Percentiles rank a stretch among this genome's conserved stretches.
These are phyloP conservation scores for Eupelmus urozonus DNA, from an alignment of 2,888 invertebrate species.

Conservation along the genomic window DNA sequence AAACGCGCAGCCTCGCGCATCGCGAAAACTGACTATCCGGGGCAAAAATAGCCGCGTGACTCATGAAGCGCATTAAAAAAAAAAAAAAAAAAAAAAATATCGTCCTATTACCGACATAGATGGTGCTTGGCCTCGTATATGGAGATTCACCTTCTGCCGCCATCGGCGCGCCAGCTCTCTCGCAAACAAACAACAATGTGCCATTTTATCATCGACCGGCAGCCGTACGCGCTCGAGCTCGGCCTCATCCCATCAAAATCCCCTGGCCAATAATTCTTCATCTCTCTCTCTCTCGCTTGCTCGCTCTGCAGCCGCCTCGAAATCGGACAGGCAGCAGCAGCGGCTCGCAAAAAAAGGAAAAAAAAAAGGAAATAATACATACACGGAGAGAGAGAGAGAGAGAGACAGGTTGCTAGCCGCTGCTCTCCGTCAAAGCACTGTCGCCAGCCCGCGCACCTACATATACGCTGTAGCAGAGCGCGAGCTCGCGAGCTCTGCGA, in stretches of 20 bases:
- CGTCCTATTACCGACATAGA: slow-evolving; percentile 27
- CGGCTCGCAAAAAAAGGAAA: not conserved
- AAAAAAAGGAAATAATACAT: not conserved
- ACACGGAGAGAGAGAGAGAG: not conserved
- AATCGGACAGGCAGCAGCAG: too few relatives aligned
- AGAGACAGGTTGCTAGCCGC: slow-evolving; percentile 8
- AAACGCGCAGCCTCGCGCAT: too few relatives aligned
- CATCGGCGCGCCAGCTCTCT: not conserved
- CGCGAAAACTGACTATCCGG: not conserved
- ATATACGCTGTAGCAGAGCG: not conserved
- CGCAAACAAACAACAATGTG: slow-evolving; percentile 25
- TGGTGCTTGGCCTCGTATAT: slow-evolving; percentile 34
- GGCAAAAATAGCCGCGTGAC: slow-evolving; percentile 36
- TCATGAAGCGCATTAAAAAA: slow-evolving; percentile 36
- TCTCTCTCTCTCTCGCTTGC: slow-evolving; percentile 1
- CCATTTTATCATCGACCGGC: slow-evolving; percentile 13
- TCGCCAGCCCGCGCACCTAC: slow-evolving; percentile 2
- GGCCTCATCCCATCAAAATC: not conserved
- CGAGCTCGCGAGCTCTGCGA: too few relatives aligned
- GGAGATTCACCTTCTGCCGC: slow-evolving; percentile 28
- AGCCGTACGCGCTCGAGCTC: not conserved
- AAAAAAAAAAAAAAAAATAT: not conserved
- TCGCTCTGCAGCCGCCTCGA: slow-evolving; percentile 15
- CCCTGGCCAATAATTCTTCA: slow-evolving; percentile 25
- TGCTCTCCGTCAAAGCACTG: slow-evolving; percentile 20